Percentiles rank a stretch among this genome's conserved stretches.
These are phyloP conservation scores for Helicolenus hilgendorfi DNA, from an alignment of 2,797 vertebrate genomes.

Conservation along the genomic window DNA sequence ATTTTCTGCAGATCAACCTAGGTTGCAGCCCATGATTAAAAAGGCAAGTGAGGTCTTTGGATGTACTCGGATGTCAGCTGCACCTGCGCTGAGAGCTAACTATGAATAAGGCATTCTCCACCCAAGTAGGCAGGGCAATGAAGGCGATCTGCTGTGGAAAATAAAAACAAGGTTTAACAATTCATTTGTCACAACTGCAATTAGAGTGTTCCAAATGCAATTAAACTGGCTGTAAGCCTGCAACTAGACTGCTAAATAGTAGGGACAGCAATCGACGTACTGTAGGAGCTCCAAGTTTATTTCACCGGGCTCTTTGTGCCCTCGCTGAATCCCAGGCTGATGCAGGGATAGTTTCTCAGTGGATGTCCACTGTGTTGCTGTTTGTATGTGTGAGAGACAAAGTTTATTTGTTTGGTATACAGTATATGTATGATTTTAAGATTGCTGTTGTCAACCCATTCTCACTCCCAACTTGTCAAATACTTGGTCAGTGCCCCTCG, in stretches of 20 bases:
- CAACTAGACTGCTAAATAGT: constrained; percentile 21
- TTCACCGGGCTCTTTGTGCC: not conserved
- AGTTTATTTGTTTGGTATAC: rapidly evolving
- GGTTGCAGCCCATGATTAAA: not conserved
- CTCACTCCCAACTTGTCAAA: not conserved
- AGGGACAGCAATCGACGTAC: constrained; percentile 9
- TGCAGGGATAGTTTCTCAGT: not conserved
- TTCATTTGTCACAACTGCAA: constrained; percentile 39
- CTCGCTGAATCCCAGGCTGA: not conserved
- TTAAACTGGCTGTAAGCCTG: constrained; percentile 44
- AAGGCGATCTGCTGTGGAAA: constrained; percentile 33
- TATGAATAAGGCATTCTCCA: not conserved
- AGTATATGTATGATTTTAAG: not conserved
- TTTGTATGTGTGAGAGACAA: not conserved
- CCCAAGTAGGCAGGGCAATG: not conserved
- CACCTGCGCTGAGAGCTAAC: not conserved
- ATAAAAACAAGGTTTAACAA: constrained; percentile 38
- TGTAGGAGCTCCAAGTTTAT: not conserved
- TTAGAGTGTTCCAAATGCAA: constrained; percentile 33
- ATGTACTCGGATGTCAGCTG: not conserved
- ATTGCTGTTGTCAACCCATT: not conserved
- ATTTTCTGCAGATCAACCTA: not conserved
- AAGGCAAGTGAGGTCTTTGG: not conserved
- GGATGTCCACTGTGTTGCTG: not conserved
- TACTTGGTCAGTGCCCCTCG: not conserved